Evolutionary conservation across 2,888 invertebrate genomes (phyloP).

Genomic region (Geophilus truncorum): DNA sequence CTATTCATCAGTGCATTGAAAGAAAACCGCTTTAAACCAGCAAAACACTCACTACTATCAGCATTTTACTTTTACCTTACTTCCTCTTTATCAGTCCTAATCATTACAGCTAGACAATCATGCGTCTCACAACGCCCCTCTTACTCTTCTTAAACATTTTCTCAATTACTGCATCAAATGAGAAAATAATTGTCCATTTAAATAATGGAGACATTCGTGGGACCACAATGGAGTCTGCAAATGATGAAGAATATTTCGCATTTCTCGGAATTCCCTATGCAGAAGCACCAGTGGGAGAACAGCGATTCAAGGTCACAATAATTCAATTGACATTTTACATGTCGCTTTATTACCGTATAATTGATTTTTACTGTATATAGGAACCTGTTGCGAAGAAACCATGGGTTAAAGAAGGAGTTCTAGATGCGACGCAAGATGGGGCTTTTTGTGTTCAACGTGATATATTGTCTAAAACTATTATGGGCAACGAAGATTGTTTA

Average conservation of each 20-base stretch:
- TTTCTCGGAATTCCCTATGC: not conserved
- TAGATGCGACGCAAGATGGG: not conserved
- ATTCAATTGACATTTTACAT: too few species aligned
- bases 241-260: not conserved
- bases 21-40: too few species aligned
- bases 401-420: not conserved
- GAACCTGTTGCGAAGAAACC: not conserved
- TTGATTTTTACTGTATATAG: not conserved
- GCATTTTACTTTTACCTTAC: too few species aligned
- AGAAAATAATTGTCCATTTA: not conserved
- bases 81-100: too few species aligned
- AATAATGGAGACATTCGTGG: not conserved
- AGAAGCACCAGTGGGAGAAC: not conserved
- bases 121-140: too few species aligned
- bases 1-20: too few species aligned
- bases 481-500: not conserved
- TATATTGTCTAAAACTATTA: not conserved
- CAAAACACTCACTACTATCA: too few species aligned
- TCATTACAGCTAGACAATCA: too few species aligned
- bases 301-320: not conserved
- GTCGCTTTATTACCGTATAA: not conserved
- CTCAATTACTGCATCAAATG: too few species aligned
- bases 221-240: not conserved
- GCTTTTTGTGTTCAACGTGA: not conserved
- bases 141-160: too few species aligned